phyloP scores from a whole-genome alignment of 2,797 vertebrate species.

The Centropyge bicolor region DNA sequence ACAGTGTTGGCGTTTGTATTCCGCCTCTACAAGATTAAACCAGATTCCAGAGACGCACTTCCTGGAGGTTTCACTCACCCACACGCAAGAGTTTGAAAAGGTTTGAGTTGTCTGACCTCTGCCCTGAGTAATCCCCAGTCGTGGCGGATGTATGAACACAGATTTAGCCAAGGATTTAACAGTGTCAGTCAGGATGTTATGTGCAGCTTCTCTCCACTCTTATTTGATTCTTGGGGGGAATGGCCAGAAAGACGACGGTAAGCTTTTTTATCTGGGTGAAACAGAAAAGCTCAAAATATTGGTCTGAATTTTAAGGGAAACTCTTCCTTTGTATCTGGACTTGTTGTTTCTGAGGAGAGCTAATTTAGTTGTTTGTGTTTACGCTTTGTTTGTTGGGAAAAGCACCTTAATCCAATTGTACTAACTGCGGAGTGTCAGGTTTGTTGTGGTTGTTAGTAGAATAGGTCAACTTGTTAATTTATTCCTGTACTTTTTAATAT shows the following conservation, averaged over 20 bases:
- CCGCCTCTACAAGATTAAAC: slow-evolving; percentile 2
- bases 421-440: not conserved
- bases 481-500: too few relatives aligned
- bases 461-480: not conserved
- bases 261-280: slow-evolving; percentile 58
- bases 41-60: slow-evolving; percentile 1
- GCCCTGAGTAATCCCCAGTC: slow-evolving; percentile 76
- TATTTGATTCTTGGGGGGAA: slow-evolving; percentile 66
- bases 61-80: not conserved
- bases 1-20: not conserved
- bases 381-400: not conserved
- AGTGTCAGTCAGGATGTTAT: slow-evolving; percentile 41
- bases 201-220: slow-evolving; percentile 38
- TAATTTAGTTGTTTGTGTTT: slow-evolving; percentile 6
- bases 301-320: not conserved
- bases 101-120: slow-evolving; percentile 57
- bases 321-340: not conserved
- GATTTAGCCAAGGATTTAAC: slow-evolving; percentile 82
- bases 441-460: not conserved
- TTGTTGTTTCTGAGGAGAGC: not conserved
- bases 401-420: slow-evolving; percentile 10
- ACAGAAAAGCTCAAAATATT: not conserved
- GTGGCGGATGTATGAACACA: slow-evolving; percentile 67
- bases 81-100: slow-evolving; percentile 27
- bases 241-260: slow-evolving; percentile 88